phyloP scores from a whole-genome alignment of 1,140 invertebrate species.

The Heliconius eleuchia region DNA sequence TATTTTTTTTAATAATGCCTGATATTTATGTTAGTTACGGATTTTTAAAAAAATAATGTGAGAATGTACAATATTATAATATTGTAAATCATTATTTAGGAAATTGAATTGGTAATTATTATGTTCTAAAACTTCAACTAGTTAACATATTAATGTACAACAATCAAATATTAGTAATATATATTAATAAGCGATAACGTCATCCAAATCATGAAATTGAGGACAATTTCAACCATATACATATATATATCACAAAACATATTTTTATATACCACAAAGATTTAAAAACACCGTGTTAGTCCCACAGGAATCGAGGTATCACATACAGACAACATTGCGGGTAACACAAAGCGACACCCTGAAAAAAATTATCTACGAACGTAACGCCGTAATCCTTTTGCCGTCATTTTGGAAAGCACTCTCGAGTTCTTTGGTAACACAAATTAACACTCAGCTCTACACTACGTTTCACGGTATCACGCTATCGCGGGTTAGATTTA shows the following conservation, averaged over 20 bases:
- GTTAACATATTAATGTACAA: not conserved
- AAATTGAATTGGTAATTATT: not conserved
- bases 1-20: too few species aligned
- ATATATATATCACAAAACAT: constrained; percentile 25
- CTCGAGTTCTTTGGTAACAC: constrained; percentile 33
- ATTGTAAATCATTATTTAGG: not conserved
- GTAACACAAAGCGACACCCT: constrained; percentile 67
- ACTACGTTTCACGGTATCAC: constrained; percentile 24
- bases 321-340: constrained; percentile 61
- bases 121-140: not conserved
- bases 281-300: constrained; percentile 47
- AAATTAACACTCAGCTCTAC: constrained; percentile 46
- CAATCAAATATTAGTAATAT: constrained; percentile 10
- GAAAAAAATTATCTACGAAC: constrained; percentile 71
- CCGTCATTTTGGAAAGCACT: constrained; percentile 59
- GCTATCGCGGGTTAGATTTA: constrained; percentile 13
- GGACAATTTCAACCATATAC: constrained; percentile 25
- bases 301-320: constrained; percentile 46
- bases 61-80: not conserved
- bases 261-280: constrained; percentile 46
- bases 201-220: constrained; percentile 40
- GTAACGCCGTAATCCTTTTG: constrained; percentile 55
- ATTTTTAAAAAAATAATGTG: too few species aligned
- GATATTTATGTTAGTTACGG: too few species aligned
- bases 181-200: constrained; percentile 45